A percentile compares a stretch with the other conserved stretches of the same genome.
Conservation (phyloP, 2,888 invertebrate genomes). For the Rapana venosa region DNA sequence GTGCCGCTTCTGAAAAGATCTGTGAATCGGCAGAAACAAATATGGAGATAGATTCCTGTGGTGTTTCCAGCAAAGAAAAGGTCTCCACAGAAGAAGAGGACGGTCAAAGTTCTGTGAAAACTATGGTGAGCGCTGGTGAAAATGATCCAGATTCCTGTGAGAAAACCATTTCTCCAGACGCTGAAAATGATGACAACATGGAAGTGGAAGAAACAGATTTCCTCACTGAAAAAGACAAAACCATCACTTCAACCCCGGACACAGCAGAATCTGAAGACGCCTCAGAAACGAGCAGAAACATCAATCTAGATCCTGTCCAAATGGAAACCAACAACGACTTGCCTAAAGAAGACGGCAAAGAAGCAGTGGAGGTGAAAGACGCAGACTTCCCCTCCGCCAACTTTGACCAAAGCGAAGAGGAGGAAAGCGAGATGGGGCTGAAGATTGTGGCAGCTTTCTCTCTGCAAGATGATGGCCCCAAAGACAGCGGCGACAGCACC, state of each 20-base stretch:
- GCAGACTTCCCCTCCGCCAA: conserved; percentile 20
- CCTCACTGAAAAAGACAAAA: not conserved
- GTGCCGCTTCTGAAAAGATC: not conserved
- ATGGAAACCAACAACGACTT: not conserved
- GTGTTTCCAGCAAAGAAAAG: not conserved
- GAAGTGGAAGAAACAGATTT: not conserved
- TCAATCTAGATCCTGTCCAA: not conserved
- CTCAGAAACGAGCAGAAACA: not conserved
- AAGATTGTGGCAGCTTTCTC: conserved; percentile 55
- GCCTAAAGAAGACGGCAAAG: not conserved
- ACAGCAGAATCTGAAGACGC: not conserved
- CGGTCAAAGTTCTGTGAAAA: not conserved
- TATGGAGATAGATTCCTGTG: not conserved
- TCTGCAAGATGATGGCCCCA: conserved; percentile 40
- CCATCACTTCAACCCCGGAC: not conserved
- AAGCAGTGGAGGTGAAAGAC: not conserved
- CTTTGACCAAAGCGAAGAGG: conserved; percentile 40
- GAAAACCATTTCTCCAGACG: not conserved
- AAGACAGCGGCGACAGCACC: not conserved
- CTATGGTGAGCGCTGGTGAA: not conserved
- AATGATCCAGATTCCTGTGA: not conserved
- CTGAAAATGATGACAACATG: not conserved
- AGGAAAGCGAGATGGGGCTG: conserved; percentile 37
- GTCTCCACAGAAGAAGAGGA: not conserved
- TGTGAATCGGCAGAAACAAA: not conserved